Evolutionary conservation across 2,113 vertebrate genomes (phyloP), one percentile per base, ranked within the genome.

Genomic region (Campylorhamphus procurvoides): DNA sequence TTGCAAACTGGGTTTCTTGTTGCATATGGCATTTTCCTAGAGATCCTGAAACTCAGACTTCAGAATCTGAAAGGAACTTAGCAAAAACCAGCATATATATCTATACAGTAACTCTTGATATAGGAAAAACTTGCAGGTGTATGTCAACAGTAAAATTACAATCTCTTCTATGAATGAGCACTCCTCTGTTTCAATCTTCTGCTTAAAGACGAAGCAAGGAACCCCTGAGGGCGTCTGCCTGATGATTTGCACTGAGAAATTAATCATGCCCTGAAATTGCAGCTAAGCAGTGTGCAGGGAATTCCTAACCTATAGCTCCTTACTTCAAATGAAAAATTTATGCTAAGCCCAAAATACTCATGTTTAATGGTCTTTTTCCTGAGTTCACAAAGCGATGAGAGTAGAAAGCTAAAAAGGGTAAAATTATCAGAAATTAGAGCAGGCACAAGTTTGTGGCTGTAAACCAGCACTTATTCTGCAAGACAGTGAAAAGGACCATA

Each of bases 291-390:
- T 90, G 86, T 94, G 86, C 93, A 49, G 90, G 93, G 93, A 96
- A 96, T 97, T 94, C 85, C 86, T 93, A 93, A 95, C 96, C 92
- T 89, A 94, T 87, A 90, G 66, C 62, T 96, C 58, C 60, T 78
- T 66, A 79, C 88, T 93, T 84, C 53, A 93, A 93, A 92, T 46
- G 37, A 72, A 84, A 93, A 90, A 92, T 90, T 93, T 78, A 86
- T 88, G 58, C 52, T 90, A 90, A 93, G 68, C 46, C 60, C 78
- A 56, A 94, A 84, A 89, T 52, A 80, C 60, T 84, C 13, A 11
- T 68, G 53, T 89, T 94, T 95, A 90, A 95, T 93, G 50, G 49
- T 66, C 85, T 84, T 88, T 85, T 87, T 75, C 47, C 62, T 47
- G 69, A 91, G 37, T 94, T 95, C 76, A 39, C 1, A 1, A 23